These are phyloP conservation scores for Eidolon helvum DNA, from an alignment of 2,113 vertebrate species.

Conservation along the genomic window DNA sequence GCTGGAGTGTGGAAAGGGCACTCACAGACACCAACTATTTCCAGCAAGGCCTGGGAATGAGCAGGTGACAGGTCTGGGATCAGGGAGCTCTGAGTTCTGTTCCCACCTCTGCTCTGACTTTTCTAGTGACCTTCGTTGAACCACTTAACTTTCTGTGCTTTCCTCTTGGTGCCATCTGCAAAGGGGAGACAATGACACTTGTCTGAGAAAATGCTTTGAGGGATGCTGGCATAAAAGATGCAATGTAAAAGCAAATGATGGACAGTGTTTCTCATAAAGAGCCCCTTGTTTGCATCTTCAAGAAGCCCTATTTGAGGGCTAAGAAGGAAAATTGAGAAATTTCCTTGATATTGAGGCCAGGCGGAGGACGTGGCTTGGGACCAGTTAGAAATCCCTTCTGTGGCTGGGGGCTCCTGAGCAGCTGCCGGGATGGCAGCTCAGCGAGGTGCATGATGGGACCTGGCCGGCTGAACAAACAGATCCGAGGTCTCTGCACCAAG, in stretches of 20 bases:
- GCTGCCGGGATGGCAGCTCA: neutral
- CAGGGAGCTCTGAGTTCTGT: slow-evolving; percentile 38
- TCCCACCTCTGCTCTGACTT: slow-evolving; percentile 34
- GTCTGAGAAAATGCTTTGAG: slow-evolving; percentile 74
- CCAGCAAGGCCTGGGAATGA: slow-evolving; percentile 4
- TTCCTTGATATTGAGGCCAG: slow-evolving; percentile 67
- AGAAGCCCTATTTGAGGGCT: slow-evolving; percentile 46
- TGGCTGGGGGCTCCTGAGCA: slow-evolving; percentile 4
- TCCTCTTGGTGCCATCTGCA: slow-evolving; percentile 65
- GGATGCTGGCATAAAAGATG: slow-evolving; percentile 62
- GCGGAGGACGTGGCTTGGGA: slow-evolving; percentile 8
- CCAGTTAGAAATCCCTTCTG: slow-evolving; percentile 63
- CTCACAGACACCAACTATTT: neutral
- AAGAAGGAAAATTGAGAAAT: slow-evolving; percentile 65
- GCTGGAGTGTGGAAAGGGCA: neutral
- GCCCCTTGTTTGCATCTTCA: slow-evolving; percentile 71
- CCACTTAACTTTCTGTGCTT: slow-evolving; percentile 62
- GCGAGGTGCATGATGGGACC: slow-evolving; percentile 41
- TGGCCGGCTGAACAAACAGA: slow-evolving; percentile 42
- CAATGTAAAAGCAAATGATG: slow-evolving; percentile 59
- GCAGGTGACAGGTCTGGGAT: slow-evolving; percentile 63
- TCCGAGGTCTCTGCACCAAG: neutral
- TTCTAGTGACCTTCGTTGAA: slow-evolving; percentile 52
- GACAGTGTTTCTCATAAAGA: slow-evolving; percentile 60
- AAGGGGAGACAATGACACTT: slow-evolving; percentile 70